phyloP scores from a whole-genome alignment of 2,888 invertebrate genomes.

The Tinea pellionella region DNA sequence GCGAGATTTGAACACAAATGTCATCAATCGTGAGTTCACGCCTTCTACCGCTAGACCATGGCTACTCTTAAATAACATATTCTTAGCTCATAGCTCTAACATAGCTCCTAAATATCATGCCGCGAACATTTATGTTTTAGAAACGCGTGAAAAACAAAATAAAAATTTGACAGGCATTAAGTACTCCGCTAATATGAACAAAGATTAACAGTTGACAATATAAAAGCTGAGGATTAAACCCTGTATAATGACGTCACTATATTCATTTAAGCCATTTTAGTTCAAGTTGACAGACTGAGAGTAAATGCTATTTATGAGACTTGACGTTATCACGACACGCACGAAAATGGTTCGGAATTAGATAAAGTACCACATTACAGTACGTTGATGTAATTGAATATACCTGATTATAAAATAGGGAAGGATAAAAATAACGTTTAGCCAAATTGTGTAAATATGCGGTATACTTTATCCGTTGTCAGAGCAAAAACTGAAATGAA shows the following conservation, averaged over 20 bases:
- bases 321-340: constrained; percentile 55
- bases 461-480: neutral
- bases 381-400: constrained; percentile 17
- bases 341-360: constrained; percentile 48
- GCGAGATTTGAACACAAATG: too few relatives aligned
- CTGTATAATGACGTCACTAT: constrained; percentile 38
- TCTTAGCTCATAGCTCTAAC: too few relatives aligned
- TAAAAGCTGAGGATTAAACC: neutral
- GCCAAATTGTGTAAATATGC: neutral
- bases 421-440: neutral
- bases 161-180: neutral
- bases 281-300: constrained; percentile 43
- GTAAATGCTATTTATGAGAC: constrained; percentile 45
- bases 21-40: too few relatives aligned
- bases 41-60: too few relatives aligned
- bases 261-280: constrained; percentile 39
- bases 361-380: constrained; percentile 23
- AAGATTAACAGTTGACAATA: neutral
- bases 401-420: neutral
- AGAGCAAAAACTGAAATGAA: neutral
- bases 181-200: neutral
- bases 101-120: too few relatives aligned
- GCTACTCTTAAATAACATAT: too few relatives aligned
- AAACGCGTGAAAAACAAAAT: neutral
- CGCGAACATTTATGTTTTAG: neutral